A percentile compares a stretch with the other conserved stretches of the same genome.
Evolutionary conservation across 2,797 vertebrate species (phyloP).

Genomic region (Pachyuromys duprasi): DNA sequence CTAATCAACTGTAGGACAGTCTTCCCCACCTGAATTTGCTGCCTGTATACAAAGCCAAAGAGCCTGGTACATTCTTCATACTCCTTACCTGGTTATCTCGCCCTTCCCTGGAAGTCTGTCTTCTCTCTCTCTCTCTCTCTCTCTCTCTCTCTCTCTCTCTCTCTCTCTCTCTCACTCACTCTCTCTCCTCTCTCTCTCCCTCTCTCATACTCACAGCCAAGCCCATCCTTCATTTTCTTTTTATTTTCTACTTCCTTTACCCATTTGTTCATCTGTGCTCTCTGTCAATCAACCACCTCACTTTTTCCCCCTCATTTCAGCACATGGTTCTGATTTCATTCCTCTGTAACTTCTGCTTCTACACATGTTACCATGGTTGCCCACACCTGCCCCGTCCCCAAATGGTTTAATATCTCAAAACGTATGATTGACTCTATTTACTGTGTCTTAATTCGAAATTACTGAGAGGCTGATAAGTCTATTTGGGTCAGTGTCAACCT

Average conservation of each 20-base stretch:
- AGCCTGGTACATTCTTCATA: neutral
- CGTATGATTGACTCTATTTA: neutral
- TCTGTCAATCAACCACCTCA: neutral
- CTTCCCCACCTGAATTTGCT: neutral
- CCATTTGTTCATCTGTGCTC: neutral
- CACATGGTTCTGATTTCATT: neutral
- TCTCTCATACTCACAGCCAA: neutral
- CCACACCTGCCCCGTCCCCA: neutral
- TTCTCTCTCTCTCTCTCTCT: neutral
- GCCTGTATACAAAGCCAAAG: neutral
- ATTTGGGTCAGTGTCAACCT: neutral
- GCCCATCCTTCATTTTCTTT: neutral
- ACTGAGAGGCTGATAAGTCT: neutral
- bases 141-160: neutral
- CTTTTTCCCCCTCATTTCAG: neutral
- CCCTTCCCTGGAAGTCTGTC: too few species aligned
- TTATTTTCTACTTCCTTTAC: neutral
- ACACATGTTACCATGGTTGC: neutral
- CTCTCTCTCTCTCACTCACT: neutral
- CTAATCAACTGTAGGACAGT: neutral
- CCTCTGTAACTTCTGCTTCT: constrained; percentile 8
- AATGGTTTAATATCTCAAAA: neutral
- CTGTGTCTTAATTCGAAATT: neutral
- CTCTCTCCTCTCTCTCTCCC: neutral
- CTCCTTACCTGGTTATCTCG: too few species aligned